Evolutionary conservation across 2,888 invertebrate genomes (phyloP), one percentile per base, ranked within the genome.

Genomic region (Strigamia maritima): DNA sequence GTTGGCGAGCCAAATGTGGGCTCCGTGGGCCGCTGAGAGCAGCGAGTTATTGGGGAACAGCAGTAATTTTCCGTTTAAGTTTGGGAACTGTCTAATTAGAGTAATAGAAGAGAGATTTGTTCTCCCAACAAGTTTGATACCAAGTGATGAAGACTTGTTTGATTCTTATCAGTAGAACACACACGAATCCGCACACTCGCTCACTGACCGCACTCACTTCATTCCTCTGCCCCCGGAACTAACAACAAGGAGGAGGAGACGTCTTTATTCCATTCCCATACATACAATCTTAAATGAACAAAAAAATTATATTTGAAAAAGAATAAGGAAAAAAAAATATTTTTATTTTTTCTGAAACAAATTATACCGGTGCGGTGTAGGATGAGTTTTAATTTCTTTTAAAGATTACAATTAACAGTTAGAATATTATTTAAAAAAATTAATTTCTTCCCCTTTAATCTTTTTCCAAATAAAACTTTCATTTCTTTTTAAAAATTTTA

Each of bases 1-100:
- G 60, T 22, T 60, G 60, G 60, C 60, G 24, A 60, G 24, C 60
- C 60, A 19, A 60, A 60, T 60, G 60, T 60, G 60, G 60, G 60
- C 60, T 60, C 60, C 60, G 60, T 60, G 60, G 60, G 60, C 60
- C 60, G 60, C 60, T 60, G 60, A n/a, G 60, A 60, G 60, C 60
- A 60, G 60, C 60, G 22, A 60, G 60, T 60, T 60, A 60, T 60
- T 60, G 60, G 60, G 60, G 60, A 60, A 19, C 60, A 60, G 60
- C 60, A 60, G 60, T 60, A 60, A 60, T 60, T 60, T 60, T 60
- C 60, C 60, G 60, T 60, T 60, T 60, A 60, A 60, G 60, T 60
- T 60, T 60, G 60, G 60, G 60, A 60, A 60, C 60, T 60, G 60
- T 60, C 60, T 60, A 60, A 60, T 60, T 60, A 60, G 60, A 60